Conservation (phyloP, 2,888 invertebrate genomes). For the Busseola fusca region DNA sequence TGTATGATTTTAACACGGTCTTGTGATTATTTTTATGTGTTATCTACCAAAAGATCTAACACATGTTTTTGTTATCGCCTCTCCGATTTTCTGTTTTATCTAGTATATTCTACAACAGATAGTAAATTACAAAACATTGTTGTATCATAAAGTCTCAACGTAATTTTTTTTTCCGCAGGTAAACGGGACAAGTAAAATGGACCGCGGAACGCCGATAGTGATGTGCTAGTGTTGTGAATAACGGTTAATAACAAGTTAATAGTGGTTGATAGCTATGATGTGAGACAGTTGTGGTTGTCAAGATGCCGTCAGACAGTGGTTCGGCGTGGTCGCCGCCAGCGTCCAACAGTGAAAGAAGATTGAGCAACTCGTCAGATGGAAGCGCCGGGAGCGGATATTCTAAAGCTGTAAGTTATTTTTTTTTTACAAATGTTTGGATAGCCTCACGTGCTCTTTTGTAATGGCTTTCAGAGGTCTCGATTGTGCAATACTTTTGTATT, state of each 20-base stretch:
- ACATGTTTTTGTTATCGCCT: constrained; percentile 52
- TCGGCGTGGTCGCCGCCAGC: constrained; percentile 87
- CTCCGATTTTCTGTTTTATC: constrained; percentile 48
- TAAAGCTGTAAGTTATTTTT: constrained; percentile 82
- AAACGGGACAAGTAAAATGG: constrained; percentile 77
- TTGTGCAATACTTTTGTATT: constrained; percentile 47
- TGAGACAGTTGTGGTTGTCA: constrained; percentile 79
- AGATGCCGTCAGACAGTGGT: constrained; percentile 87
- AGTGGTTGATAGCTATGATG: constrained; percentile 76
- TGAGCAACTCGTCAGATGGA: constrained; percentile 88
- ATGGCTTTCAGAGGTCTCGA: constrained; percentile 48
- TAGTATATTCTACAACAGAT: constrained; percentile 53
- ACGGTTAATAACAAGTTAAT: constrained; percentile 66
- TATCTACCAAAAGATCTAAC: constrained; percentile 41
- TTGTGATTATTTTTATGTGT: constrained; percentile 12
- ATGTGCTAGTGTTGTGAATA: constrained; percentile 80
- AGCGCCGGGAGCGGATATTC: constrained; percentile 87
- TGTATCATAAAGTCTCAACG: constrained; percentile 46
- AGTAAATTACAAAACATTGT: constrained; percentile 50
- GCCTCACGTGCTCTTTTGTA: constrained; percentile 46
- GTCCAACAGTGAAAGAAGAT: constrained; percentile 83
- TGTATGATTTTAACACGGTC: constrained; percentile 2
- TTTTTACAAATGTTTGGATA: constrained; percentile 25
- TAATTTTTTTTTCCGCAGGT: constrained; percentile 75
- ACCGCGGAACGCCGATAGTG: constrained; percentile 75